phyloP scores from a whole-genome alignment of 2,113 vertebrate species.

The Toxostoma redivivum region DNA sequence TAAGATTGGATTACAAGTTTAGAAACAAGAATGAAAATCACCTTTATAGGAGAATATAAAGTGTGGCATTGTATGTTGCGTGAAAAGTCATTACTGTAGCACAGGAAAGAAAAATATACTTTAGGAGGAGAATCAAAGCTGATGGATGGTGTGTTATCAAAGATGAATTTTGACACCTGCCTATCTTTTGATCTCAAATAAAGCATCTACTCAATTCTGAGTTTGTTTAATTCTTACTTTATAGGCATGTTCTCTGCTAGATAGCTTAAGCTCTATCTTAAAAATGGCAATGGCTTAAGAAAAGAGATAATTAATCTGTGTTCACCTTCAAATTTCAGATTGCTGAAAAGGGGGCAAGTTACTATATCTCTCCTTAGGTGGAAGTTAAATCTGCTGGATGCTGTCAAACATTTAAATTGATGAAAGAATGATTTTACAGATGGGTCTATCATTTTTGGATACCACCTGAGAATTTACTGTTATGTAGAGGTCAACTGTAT shows the following conservation, averaged over 20 bases:
- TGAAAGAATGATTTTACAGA: conserved; percentile 11
- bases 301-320: conserved; percentile 59
- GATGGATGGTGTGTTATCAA: conserved; percentile 36
- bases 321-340: conserved; percentile 33
- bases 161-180: conserved; percentile 64
- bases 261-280: conserved; percentile 34
- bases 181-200: conserved; percentile 59
- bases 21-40: background rate
- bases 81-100: background rate
- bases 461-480: conserved; percentile 24
- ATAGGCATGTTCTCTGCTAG: background rate
- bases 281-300: conserved; percentile 55
- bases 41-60: background rate
- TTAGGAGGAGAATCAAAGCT: conserved; percentile 31
- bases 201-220: conserved; percentile 38
- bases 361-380: background rate
- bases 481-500: background rate
- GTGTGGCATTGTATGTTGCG: background rate
- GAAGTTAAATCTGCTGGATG: conserved; percentile 17
- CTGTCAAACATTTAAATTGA: conserved; percentile 17
- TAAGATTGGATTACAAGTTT: background rate
- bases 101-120: background rate
- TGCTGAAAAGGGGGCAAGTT: background rate
- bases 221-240: conserved; percentile 25
- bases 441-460: background rate